Conservation (phyloP, 2,888 invertebrate species). For the Acanthosepion lycidas region DNA sequence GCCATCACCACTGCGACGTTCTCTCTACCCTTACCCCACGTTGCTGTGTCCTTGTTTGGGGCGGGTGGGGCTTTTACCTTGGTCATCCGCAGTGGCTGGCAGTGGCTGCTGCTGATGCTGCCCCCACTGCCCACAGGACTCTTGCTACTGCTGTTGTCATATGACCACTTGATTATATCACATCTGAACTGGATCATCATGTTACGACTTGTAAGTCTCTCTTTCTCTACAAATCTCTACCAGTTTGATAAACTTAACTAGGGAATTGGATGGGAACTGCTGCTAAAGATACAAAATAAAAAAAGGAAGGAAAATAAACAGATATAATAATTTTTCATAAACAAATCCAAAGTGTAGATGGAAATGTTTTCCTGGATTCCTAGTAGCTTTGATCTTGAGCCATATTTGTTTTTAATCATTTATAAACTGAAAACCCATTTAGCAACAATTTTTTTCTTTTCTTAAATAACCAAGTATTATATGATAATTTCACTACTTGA, state of each 20-base stretch:
- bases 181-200: conserved; percentile 11
- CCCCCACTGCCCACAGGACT: conserved; percentile 6
- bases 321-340: background rate
- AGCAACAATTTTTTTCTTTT: too few relatives aligned
- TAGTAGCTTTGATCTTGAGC: background rate
- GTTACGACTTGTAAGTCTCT: background rate
- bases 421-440: too few relatives aligned
- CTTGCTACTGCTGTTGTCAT: conserved; percentile 22
- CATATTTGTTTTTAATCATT: background rate
- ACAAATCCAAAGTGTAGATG: background rate
- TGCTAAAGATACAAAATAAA: background rate
- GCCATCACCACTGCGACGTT: background rate
- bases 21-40: background rate
- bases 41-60: conserved; percentile 10
- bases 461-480: too few relatives aligned
- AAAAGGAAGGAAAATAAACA: background rate
- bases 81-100: conserved; percentile 12
- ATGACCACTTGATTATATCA: conserved; percentile 33
- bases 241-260: background rate
- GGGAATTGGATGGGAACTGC: background rate
- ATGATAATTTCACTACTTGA: too few relatives aligned
- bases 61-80: background rate
- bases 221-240: background rate
- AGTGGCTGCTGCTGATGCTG: background rate
- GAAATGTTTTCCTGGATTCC: background rate